Evolutionary conservation across 2,113 vertebrate genomes (phyloP), one percentile per base, ranked within the genome.

Genomic region (Urocitellus parryii): DNA sequence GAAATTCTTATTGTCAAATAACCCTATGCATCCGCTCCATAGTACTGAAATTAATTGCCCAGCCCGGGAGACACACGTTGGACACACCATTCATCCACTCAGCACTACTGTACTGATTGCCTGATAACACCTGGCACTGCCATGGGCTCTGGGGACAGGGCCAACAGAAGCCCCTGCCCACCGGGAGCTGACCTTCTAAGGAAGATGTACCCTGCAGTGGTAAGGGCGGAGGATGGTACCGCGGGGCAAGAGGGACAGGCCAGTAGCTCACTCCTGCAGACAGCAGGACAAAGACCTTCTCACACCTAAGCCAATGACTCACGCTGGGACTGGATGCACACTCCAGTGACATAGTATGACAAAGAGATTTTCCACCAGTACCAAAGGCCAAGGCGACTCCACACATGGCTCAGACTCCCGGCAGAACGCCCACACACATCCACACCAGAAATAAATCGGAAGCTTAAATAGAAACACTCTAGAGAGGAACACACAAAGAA

Each of bases 71-170:
- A 25, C 78, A 25, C 32, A 25, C 51, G 9, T 2, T 1, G 68
- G 53, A 56, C 25, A 29, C 24, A 1, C 24, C 39, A 1, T 20
- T 48, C 65, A 34, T 58, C 67, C 70, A 5, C 13, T 58, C 77
- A 2, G 0, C 24, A 1, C 34, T 13, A 1, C 48, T 17, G 0
- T 3, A n/a, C 0, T 2, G n/a, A 32, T 45, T 20, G 20, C 76
- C 32, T 5, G 4, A 27, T 16, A 22, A 32, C 8, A 58, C 45
- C 39, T 18, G 24, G 70, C 56, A 2, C 34, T 63, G 58, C 10
- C 13, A 13, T 2, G 37, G 67, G 29, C 14, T 45, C 65, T 68
- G 45, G 18, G 58, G 27, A 56, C 89, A 68, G 51, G 2, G 5
- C 68, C 3, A 1, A 32, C 77, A 20, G n/a, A 25, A 58, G 68